Evolutionary conservation across 2,113 vertebrate species (phyloP), one percentile per base, ranked within the genome.

Genomic region (Lanius ludovicianus): DNA sequence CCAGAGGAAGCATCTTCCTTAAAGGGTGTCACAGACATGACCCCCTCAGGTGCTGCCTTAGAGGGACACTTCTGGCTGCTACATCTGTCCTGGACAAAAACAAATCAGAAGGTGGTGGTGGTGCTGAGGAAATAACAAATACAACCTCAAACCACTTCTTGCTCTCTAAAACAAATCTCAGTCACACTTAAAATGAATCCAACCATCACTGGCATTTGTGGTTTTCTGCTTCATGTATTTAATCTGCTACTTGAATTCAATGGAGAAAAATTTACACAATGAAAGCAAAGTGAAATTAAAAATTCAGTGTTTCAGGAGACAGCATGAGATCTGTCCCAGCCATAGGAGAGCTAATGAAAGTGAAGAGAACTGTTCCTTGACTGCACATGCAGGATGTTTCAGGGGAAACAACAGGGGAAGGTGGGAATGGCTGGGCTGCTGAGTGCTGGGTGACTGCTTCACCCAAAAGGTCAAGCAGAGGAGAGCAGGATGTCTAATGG

Each of bases 91-190:
- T 22, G 64, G 44, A 52, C 22, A 69, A 79, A 96, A 95, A 47
- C 19, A 39, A 77, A 81, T 21, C 83, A 70, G 50, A 81, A 79
- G 11, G 50, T 8, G 7, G 21, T 15, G 27, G 18, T 10, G 20
- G 14, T 15, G 16, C 27, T 9, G 11, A 55, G 56, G 31, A 39
- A 81, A 46, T 47, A 90, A 62, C 3, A 3, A 68, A 59, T 41
- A 82, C 10, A 81, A 63, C 62, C 75, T 89, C 78, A 86, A 71
- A 87, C 65, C 65, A 68, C 74, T 89, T 89, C 37, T 67, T 37
- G 15, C 31, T 52, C 50, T 84, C 70, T 44, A 52, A 56, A 69
- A 60, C 8, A 64, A 74, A 79, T 77, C 49, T 78, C 90, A 56
- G 31, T 62, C 56, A 19, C 10, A 8, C 62, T 84, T 82, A 71